Conservation (phyloP, 2,113 vertebrate genomes). For the Nerophis lumbriciformis region DNA sequence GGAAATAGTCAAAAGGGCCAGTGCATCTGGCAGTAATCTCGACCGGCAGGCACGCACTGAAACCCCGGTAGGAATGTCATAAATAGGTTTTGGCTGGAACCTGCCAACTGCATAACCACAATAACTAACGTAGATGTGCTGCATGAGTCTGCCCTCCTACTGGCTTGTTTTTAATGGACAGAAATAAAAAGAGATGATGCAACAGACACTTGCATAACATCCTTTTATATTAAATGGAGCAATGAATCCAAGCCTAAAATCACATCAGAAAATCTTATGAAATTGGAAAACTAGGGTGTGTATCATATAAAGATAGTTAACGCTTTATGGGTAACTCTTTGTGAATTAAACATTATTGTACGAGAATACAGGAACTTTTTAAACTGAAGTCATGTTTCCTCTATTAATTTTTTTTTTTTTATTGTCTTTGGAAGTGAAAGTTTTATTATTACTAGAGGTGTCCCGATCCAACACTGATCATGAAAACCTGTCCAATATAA, state of each 20-base stretch:
- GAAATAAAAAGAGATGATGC: slow-evolving; percentile 29
- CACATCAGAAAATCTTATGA: background rate
- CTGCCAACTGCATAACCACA: slow-evolving; percentile 45
- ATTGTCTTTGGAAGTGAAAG: no score
- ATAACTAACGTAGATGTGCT: slow-evolving; percentile 28
- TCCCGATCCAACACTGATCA: no score
- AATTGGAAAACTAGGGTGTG: background rate
- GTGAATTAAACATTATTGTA: no score
- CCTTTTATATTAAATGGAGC: slow-evolving; percentile 20
- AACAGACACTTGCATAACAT: slow-evolving; percentile 24
- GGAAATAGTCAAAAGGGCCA: slow-evolving; percentile 39
- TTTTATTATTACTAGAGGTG: no score
- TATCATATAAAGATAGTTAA: background rate
- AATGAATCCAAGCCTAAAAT: background rate
- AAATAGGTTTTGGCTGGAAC: slow-evolving; percentile 43
- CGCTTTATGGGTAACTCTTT: no score
- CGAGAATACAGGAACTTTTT: no score
- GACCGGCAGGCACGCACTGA: slow-evolving; percentile 43
- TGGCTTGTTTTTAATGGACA: slow-evolving; percentile 19
- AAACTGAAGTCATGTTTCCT: no score
- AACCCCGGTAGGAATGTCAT: slow-evolving; percentile 30
- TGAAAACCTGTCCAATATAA: no score
- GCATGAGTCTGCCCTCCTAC: slow-evolving; percentile 34
- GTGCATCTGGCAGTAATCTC: slow-evolving; percentile 48
- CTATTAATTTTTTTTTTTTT: no score